Percentiles rank a stretch among this genome's conserved stretches.
Conservation (phyloP, 1,140 invertebrate species). For the Brachionus calyciflorus region DNA sequence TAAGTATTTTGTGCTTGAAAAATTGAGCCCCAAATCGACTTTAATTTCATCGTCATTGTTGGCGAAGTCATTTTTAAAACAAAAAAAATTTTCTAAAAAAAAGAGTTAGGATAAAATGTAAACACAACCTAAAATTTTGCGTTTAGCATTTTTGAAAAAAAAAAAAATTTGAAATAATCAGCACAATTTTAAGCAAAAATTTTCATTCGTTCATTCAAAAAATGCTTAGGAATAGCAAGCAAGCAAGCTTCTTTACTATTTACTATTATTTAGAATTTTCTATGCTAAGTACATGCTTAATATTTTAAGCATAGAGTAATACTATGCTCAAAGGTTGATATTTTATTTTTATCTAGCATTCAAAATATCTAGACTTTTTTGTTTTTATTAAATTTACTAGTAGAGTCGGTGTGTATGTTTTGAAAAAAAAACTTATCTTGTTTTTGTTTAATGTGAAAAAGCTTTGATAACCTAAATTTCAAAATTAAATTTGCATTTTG, state of each 20-base stretch:
- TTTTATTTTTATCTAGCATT: conserved; percentile 20
- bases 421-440: too few species aligned
- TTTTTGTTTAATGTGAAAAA: too few species aligned
- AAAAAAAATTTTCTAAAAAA: not conserved
- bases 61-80: conserved; percentile 3
- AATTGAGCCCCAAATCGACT: conserved; percentile 27
- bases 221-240: not conserved
- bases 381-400: not conserved
- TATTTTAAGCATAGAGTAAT: conserved; percentile 10
- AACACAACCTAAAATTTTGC: not conserved
- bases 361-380: not conserved
- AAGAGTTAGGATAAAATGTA: not conserved
- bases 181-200: not conserved
- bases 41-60: conserved; percentile 45
- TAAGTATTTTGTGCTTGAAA: conserved; percentile 45
- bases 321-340: conserved; percentile 30
- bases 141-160: not conserved
- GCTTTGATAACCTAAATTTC: conserved; percentile 12
- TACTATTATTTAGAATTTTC: too few species aligned
- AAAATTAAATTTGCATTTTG: conserved; percentile 42
- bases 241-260: too few species aligned
- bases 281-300: not conserved
- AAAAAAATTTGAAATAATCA: not conserved
- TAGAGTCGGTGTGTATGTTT: too few species aligned
- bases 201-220: conserved; percentile 22